Evolutionary conservation across 2,888 invertebrate species (phyloP), one percentile per base, ranked within the genome.

Genomic region (Scaptomyza parva): DNA sequence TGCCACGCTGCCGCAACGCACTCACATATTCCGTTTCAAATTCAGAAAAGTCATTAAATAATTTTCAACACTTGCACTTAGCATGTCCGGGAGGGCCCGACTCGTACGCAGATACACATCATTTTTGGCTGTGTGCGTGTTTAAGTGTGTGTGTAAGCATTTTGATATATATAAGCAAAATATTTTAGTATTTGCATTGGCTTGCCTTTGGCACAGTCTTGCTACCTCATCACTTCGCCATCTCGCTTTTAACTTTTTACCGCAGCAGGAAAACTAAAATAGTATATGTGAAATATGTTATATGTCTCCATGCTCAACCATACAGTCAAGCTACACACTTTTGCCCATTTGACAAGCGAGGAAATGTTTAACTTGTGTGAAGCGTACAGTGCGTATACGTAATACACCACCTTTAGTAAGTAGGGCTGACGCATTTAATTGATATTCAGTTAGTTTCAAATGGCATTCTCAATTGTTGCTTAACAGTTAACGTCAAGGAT

Each of bases 41-140:
- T 86, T 78, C 87, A 76, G 83, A 84, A 81, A 88, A 87, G 88
- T 88, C 86, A 89, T 87, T 87, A 88, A 87, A 88, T 88, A 84
- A 89, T 87, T 89, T 88, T 86, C 81, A 72, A 83, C 86, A 88
- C 74, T 89, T 83, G 80, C 88, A 81, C 84, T 88, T 73, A 81
- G 77, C 59, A 70, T 76, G 58, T 58, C 24, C 45, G 26, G 24
- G 4, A 7, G 35, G 35, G 20, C 7, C 30, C n/a, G 33, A 40
- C 57, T 64, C 52, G 67, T 59, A 76, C 69, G 57, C 64, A 72
- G 53, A 65, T 76, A 74, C 20, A 22, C 22, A 48, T 55, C 40
- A 51, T 48, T 17, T 41, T 39, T 52, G 6, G 26, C 28, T 30
- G 28, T 53, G 14, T 28, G 52, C 35, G 45, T 44, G 39, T 33